These are phyloP conservation scores for Brachyopa scutellaris DNA, from an alignment of 2,888 invertebrate species.

Conservation along the genomic window DNA sequence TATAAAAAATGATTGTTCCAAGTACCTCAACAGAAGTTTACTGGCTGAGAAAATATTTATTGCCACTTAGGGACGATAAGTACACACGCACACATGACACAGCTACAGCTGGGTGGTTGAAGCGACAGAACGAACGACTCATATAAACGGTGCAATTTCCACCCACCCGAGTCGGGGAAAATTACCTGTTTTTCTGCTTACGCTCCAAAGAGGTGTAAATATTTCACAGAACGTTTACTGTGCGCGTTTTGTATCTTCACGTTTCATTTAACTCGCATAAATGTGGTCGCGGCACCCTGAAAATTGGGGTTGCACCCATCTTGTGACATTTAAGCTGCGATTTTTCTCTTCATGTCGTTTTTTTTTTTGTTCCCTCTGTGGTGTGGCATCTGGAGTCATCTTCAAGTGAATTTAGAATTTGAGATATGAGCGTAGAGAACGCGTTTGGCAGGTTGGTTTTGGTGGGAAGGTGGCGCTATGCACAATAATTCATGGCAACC, in stretches of 20 bases:
- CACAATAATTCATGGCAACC: slow-evolving; percentile 36
- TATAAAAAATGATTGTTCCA: slow-evolving; percentile 67
- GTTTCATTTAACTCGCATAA: slow-evolving; percentile 71
- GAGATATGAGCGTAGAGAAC: slow-evolving; percentile 54
- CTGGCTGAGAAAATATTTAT: slow-evolving; percentile 70
- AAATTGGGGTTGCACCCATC: slow-evolving; percentile 67
- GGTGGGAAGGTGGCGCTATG: neutral
- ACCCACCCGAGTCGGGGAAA: slow-evolving; percentile 10
- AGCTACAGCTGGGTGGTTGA: neutral
- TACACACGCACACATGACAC: slow-evolving; percentile 2
- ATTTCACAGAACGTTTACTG: slow-evolving; percentile 69
- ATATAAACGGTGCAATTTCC: slow-evolving; percentile 52
- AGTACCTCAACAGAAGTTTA: slow-evolving; percentile 70
- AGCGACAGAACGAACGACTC: neutral
- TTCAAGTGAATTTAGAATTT: slow-evolving; percentile 62
- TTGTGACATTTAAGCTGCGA: slow-evolving; percentile 68
- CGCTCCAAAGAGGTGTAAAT: slow-evolving; percentile 58
- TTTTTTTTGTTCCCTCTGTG: neutral
- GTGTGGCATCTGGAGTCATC: slow-evolving; percentile 66
- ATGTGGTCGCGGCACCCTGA: slow-evolving; percentile 64
- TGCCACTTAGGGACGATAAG: slow-evolving; percentile 69
- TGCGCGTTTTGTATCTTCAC: slow-evolving; percentile 66
- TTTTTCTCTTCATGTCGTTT: slow-evolving; percentile 9
- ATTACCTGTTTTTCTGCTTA: slow-evolving; percentile 51
- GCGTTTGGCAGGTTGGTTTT: slow-evolving; percentile 30